Evolutionary conservation across 2,888 invertebrate genomes (phyloP), one percentile per base, ranked within the genome.

Genomic region (Ypsolopha sequella): DNA sequence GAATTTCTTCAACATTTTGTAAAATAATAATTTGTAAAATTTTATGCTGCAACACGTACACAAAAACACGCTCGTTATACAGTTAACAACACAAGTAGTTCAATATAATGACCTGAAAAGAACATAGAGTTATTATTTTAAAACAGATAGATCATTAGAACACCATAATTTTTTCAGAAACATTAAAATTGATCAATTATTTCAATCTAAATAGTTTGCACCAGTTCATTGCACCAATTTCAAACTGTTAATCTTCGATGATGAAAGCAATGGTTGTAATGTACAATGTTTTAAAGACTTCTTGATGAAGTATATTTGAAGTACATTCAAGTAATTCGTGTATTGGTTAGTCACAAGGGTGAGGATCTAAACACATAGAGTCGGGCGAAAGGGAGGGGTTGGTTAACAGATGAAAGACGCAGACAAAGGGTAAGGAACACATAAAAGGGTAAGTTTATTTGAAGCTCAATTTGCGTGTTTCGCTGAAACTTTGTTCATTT

Each of bases 391-490:
- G 85, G 80, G 76, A 77, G 79, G 80, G 82, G 76, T 76, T 81
- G 84, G 87, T 86, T 89, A 86, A 90, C 91, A 91, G 91, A 91
- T 92, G 92, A 89, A 84, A 91, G 92, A 93, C 92, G 92, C 90
- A 92, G 92, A 92, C 92, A 92, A 90, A 89, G 90, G 90, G 91
- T 89, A 85, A 80, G 86, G 86, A 86, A 79, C 80, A 91, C 89
- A 87, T 86, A 87, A 88, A 87, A 82, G 88, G 87, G 86, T 84
- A 81, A 82, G 82, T 85, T 86, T 80, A 82, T 84, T 81, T 80
- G 87, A 82, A 85, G 86, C 84, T 80, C 76, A 80, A 80, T 82
- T 85, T 85, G 85, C 84, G 84, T 86, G 87, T 85, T 50, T 81
- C 74, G 82, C 78, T 81, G 78, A 76, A 77, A 79, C 76, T 81